phyloP scores from a whole-genome alignment of 2,888 invertebrate species.

The Melangyna quadrimaculata region DNA sequence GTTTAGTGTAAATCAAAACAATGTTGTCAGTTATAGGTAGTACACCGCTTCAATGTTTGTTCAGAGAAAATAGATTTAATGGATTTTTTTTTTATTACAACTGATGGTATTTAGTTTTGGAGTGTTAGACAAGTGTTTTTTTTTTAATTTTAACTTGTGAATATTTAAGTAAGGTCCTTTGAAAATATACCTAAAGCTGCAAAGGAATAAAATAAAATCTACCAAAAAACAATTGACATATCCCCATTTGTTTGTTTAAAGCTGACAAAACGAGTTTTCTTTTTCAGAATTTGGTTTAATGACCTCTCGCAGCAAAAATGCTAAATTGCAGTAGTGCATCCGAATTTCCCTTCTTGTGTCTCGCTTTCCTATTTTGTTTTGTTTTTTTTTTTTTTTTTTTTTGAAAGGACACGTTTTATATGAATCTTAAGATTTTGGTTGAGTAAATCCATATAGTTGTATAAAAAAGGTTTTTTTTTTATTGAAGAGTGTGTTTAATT shows the following conservation, averaged over 20 bases:
- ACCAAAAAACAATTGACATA: constrained; percentile 22
- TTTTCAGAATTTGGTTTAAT: neutral
- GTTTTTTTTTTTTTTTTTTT: neutral
- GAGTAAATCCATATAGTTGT: neutral
- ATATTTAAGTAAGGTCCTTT: constrained; percentile 25
- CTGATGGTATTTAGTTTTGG: neutral
- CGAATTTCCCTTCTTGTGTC: neutral
- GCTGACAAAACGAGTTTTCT: neutral
- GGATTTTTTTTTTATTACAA: neutral
- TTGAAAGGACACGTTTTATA: neutral
- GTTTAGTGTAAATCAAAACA: neutral
- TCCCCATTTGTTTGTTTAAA: constrained; percentile 35
- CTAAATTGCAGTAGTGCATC: neutral
- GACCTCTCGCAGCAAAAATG: neutral
- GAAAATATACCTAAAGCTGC: constrained; percentile 54
- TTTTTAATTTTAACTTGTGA: constrained; percentile 13
- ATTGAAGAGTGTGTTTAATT: neutral
- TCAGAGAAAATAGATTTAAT: neutral
- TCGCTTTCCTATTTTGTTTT: neutral
- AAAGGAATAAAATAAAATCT: constrained; percentile 48
- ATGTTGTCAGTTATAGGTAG: neutral
- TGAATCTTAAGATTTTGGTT: neutral
- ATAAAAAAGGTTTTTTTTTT: neutral
- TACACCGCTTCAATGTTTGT: neutral
- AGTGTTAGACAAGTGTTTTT: constrained; percentile 10